Conservation (phyloP, 2,113 vertebrate genomes). For the Ornithorhynchus anatinus region DNA sequence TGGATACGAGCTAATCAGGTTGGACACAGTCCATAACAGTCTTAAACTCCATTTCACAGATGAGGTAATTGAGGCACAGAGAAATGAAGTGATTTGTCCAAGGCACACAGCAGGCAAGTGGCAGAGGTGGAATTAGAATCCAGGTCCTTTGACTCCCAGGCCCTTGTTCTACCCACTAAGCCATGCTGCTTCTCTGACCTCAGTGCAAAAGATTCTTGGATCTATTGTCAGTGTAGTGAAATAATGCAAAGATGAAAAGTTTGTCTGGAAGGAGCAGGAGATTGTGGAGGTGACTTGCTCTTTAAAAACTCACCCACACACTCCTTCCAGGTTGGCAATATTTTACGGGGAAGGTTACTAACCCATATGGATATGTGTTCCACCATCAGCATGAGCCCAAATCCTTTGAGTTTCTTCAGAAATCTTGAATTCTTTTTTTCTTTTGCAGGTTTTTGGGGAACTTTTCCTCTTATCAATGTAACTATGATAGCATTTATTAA, state of each 20-base stretch:
- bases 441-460: too few relatives aligned
- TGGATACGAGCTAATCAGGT: too few relatives aligned
- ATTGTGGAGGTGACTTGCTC: background rate
- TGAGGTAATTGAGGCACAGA: too few relatives aligned
- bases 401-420: background rate
- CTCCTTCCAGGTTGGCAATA: background rate
- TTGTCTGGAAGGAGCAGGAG: background rate
- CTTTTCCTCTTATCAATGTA: too few relatives aligned
- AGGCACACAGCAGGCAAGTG: too few relatives aligned
- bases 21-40: too few relatives aligned
- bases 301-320: background rate
- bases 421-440: too few relatives aligned
- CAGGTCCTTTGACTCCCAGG: background rate
- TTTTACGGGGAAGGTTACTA: background rate
- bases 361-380: background rate
- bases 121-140: background rate
- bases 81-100: background rate
- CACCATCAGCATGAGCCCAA: background rate
- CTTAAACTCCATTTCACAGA: too few relatives aligned
- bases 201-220: background rate
- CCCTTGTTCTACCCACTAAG: background rate
- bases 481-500: too few relatives aligned
- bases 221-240: background rate
- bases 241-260: background rate
- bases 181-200: background rate